phyloP scores from a whole-genome alignment of 2,797 vertebrate genomes.

The Scleropages formosus region DNA sequence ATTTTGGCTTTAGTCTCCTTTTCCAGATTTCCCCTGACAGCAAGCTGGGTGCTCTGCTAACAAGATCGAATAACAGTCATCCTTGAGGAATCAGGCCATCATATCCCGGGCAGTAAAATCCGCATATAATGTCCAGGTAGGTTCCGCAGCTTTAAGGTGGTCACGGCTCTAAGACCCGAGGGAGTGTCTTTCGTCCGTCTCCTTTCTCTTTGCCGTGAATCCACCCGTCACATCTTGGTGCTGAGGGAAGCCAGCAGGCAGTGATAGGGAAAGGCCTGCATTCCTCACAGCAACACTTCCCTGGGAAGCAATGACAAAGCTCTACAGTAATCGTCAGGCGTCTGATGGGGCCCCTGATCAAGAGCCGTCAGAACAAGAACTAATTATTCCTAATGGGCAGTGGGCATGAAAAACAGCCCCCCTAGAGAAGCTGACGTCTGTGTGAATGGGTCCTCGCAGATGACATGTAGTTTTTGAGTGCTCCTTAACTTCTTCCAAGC shows the following conservation, averaged over 20 bases:
- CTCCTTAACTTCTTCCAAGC: neutral
- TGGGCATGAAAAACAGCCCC: conserved; percentile 38
- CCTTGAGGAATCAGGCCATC: neutral
- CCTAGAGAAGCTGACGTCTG: neutral
- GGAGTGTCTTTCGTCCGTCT: neutral
- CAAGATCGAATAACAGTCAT: neutral
- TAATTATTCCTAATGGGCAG: conserved; percentile 56
- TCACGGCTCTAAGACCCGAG: no score
- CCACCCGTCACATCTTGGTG: conserved; percentile 40
- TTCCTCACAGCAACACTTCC: conserved; percentile 52
- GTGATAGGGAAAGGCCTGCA: conserved; percentile 33
- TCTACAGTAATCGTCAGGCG: conserved; percentile 69
- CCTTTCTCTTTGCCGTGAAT: neutral
- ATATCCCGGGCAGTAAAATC: neutral
- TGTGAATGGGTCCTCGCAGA: neutral
- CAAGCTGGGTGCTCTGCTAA: neutral
- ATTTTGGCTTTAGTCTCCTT: neutral
- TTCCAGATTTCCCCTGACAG: neutral
- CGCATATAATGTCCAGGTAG: neutral
- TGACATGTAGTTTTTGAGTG: neutral
- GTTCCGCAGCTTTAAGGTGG: neutral
- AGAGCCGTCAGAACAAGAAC: conserved; percentile 54
- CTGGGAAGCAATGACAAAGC: conserved; percentile 63
- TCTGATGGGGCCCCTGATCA: conserved; percentile 68
- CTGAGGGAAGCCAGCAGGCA: conserved; percentile 41